Evolutionary conservation across 2,797 vertebrate species (phyloP), one percentile per base, ranked within the genome.

Genomic region (Discoglossus pictus): DNA sequence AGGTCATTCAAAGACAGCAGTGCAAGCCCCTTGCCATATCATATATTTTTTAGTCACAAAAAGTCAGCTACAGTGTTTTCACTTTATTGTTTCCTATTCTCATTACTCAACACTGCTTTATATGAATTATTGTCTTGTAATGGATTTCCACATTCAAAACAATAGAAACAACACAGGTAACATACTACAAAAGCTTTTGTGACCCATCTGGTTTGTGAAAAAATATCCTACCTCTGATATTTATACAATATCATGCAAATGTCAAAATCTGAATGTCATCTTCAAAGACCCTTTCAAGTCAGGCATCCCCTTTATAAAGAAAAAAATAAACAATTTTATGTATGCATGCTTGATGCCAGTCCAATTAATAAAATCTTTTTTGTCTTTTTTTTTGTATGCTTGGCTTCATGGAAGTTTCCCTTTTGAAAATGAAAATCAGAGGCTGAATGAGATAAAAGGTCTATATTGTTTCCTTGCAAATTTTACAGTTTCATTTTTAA

Each of bases 401-500:
- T 90, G 88, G 89, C 87, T 90, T 88, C 88, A 87, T 91, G 87
- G 88, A 90, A 90, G 84, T 91, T 91, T 90, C 90, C 83, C 87
- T 92, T 94, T 94, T 92, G 91, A 95, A 96, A 95, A 89, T 81
- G 88, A 92, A 90, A 71, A 64, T 71, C 89, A 92, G 91, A 92
- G 90, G 92, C 91, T 94, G 91, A 90, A 92, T 84, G 92, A 96
- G 94, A 98, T 98, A 96, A 96, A 97, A 97, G 93, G 89, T 92
- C 89, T 88, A 90, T 90, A 98, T 97, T 98, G 94, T 98, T 96
- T 93, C 93, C 90, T 94, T 95, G 93, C 93, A 93, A 93, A 95
- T 94, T 93, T 91, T 94, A 95, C 94, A 96, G 94, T 97, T 96
- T 94, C 93, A 93, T 92, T 97, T 98, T 97, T 97, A 96, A 98